Conservation (phyloP, 2,888 invertebrate species). For the Himalopsyche japonica region DNA sequence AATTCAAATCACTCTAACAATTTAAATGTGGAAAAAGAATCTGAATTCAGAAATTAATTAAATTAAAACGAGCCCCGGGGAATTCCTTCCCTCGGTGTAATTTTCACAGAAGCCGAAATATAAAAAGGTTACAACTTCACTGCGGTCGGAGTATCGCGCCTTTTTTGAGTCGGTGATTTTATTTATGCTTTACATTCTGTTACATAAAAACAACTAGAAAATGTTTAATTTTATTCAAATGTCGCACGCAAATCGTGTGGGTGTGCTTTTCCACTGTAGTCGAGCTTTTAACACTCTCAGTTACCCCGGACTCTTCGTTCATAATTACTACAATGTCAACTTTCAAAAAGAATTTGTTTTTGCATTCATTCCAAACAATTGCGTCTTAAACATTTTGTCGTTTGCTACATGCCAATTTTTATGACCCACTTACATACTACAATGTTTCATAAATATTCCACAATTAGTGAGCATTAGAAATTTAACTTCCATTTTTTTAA, state of each 20-base stretch:
- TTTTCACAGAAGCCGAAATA: constrained; percentile 15
- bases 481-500: no score
- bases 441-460: no score
- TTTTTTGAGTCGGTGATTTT: constrained; percentile 5
- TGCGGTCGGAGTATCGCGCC: background rate
- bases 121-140: constrained; percentile 13
- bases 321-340: background rate
- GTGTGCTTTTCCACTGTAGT: background rate
- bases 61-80: constrained; percentile 15
- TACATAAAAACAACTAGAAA: constrained; percentile 9
- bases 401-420: no score
- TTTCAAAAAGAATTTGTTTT: background rate
- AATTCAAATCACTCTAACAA: constrained; percentile 22
- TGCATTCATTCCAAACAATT: background rate
- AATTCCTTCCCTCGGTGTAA: constrained; percentile 5
- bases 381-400: no score
- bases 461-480: no score
- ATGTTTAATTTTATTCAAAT: constrained; percentile 18
- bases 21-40: constrained; percentile 18
- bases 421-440: no score
- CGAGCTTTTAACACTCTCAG: background rate
- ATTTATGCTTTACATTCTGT: constrained; percentile 11
- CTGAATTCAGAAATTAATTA: constrained; percentile 21
- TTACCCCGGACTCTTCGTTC: background rate
- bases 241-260: constrained; percentile 14